These are phyloP conservation scores for Neomicropteryx cornuta DNA, from an alignment of 1,140 invertebrate species.

Conservation along the genomic window DNA sequence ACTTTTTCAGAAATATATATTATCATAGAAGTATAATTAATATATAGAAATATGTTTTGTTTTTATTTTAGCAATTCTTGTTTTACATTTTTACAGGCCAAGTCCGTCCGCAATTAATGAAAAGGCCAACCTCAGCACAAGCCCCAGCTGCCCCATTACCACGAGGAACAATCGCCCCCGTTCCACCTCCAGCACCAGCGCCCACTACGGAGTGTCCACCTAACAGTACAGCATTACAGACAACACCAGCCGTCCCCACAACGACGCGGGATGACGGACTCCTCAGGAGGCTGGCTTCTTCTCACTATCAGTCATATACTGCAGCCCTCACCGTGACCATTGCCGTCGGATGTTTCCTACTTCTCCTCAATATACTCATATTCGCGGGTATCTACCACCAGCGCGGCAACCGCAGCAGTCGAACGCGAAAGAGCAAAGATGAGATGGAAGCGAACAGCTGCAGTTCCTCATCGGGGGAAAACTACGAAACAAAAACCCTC, in stretches of 20 bases:
- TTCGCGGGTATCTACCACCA: slow-evolving; percentile 93
- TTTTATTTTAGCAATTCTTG: too few relatives aligned
- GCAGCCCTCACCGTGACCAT: slow-evolving; percentile 87
- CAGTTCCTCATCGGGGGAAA: slow-evolving; percentile 46
- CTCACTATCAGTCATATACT: slow-evolving; percentile 76
- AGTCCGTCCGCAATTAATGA: slow-evolving; percentile 56
- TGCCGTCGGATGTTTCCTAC: slow-evolving; percentile 77
- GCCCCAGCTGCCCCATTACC: slow-evolving; percentile 29
- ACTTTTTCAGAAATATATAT: too few relatives aligned
- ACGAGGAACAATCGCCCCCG: slow-evolving; percentile 20
- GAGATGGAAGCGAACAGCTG: slow-evolving; percentile 60
- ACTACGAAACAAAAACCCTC: slow-evolving; percentile 44
- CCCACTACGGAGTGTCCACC: slow-evolving; percentile 57
- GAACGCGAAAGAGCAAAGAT: slow-evolving; percentile 58
- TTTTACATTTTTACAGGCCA: slow-evolving; percentile 48
- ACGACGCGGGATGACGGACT: slow-evolving; percentile 49
- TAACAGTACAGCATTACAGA: slow-evolving; percentile 46
- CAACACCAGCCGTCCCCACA: slow-evolving; percentile 26
- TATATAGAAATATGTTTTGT: too few relatives aligned
- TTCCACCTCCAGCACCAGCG: slow-evolving; percentile 19
- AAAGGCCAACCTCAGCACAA: slow-evolving; percentile 34
- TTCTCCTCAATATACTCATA: slow-evolving; percentile 86
- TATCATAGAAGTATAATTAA: too few relatives aligned
- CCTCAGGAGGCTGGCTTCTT: slow-evolving; percentile 60
- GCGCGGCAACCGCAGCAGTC: slow-evolving; percentile 52